Evolutionary conservation across 92 coral and sea anemone species (phyloP).

Genomic region (Zoanthus sansibaricus): DNA sequence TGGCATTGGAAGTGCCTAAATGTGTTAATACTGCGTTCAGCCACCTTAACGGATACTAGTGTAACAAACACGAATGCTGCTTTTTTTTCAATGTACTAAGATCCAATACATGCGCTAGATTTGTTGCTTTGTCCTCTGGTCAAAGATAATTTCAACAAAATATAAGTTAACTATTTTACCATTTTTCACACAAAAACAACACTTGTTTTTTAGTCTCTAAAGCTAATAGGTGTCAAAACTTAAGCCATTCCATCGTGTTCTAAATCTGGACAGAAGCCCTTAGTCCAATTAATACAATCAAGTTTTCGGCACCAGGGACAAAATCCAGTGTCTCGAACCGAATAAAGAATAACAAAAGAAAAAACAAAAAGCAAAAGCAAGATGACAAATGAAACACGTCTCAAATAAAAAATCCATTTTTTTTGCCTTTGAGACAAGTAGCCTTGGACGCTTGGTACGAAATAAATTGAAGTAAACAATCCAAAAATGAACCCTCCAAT

Average conservation of each 20-base stretch:
- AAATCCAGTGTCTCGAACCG: conserved; percentile 54
- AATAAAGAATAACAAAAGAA: conserved; percentile 54
- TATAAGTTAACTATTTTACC: too few species aligned
- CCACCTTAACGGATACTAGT: too few species aligned
- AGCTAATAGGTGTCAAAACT: not conserved
- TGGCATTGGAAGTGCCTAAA: too few species aligned
- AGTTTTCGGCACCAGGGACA: conserved; percentile 68
- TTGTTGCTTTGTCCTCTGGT: too few species aligned
- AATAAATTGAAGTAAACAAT: conserved; percentile 60
- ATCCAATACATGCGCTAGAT: too few species aligned
- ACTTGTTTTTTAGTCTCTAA: too few species aligned
- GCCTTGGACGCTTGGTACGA: conserved; percentile 47
- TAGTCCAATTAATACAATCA: conserved; percentile 79
- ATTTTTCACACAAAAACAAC: too few species aligned
- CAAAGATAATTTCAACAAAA: too few species aligned
- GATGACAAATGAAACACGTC: conserved; percentile 34
- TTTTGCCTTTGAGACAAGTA: conserved; percentile 1
- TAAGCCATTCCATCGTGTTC: conserved; percentile 56
- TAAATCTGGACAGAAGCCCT: conserved; percentile 71
- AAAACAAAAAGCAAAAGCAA: conserved; percentile 41
- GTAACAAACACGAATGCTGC: too few species aligned
- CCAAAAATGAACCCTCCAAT: conserved; percentile 89
- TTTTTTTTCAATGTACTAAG: too few species aligned
- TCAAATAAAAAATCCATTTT: conserved; percentile 51
- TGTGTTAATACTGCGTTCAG: too few species aligned